Evolutionary conservation across 1,140 invertebrate species (phyloP), one percentile per base, ranked within the genome.

Genomic region (Macrobrachium nipponense): DNA sequence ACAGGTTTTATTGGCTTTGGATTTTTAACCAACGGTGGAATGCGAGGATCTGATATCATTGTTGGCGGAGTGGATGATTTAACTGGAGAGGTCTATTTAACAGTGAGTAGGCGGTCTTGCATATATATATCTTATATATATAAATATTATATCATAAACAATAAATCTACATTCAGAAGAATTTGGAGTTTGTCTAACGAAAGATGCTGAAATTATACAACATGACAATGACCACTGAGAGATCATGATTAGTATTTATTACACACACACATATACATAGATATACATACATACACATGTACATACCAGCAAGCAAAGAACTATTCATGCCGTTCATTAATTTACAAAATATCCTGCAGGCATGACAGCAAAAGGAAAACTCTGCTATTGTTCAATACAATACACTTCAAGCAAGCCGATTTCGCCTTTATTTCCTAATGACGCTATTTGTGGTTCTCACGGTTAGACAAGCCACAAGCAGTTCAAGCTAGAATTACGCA

Each of bases 41-140:
- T 97, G 96, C 93, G 92, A 89, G 94, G 94, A 14, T 94, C 95
- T 1, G 96, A 97, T 92, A 94, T 98, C 88, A 93, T 84, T 5
- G 5, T 84, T 12, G 73, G 75, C 51, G 73, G 81, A 72, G 81
- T 82, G n/a, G 60, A 60, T 10, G 70, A 44, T 12, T 1, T 12
- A 0, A 43, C n/a, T 11, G 70, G 59, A 14, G 27, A 64, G n/a
- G 59, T 76, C 59, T 73, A 59, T 58, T 58, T 82, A 11, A 44
- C 76, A 18, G 80, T 77, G n/a, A 77, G 85, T 79, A 12, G 72
- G 6, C 43, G 0, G 6, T 73, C 14, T 11, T 10, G 18, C 0
- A n/a, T 20, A 12, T n/a, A 36, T 2, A 70, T 18, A 27, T 15
- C 3, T 12, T 36, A 70, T 12, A 23, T 5, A 70, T 15, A 36